phyloP scores from a whole-genome alignment of 2,113 vertebrate genomes.

The Plecotus auritus region DNA sequence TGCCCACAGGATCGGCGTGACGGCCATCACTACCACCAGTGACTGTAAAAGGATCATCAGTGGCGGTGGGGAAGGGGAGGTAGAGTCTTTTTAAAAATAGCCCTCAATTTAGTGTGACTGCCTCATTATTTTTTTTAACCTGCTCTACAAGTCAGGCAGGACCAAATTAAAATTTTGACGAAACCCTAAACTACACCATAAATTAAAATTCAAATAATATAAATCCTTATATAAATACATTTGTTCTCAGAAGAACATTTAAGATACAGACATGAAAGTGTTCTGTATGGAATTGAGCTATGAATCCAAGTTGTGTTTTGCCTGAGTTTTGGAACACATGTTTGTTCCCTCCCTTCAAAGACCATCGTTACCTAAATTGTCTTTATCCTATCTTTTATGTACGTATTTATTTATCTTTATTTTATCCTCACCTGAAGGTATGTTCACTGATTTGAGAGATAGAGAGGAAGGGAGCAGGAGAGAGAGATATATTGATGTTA shows the following conservation, averaged over 20 bases:
- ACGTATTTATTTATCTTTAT: too few species aligned
- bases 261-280: not conserved
- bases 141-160: not conserved
- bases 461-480: too few species aligned
- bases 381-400: not conserved
- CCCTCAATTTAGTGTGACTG: not conserved
- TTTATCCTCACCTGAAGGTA: too few species aligned
- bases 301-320: not conserved
- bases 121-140: not conserved
- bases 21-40: slow-evolving; percentile 84
- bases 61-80: slow-evolving; percentile 92
- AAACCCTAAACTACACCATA: not conserved
- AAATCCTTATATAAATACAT: not conserved
- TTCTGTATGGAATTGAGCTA: not conserved
- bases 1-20: slow-evolving; percentile 87
- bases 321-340: not conserved
- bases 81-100: slow-evolving; percentile 44
- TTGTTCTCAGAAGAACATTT: not conserved
- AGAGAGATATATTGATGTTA: too few species aligned
- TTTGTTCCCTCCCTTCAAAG: not conserved
- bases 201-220: not conserved
- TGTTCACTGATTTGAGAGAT: too few species aligned
- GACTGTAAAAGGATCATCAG: slow-evolving; percentile 87
- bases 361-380: not conserved
- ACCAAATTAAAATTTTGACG: slow-evolving; percentile 9